A percentile compares a stretch with the other conserved stretches of the same genome.
phyloP scores from a whole-genome alignment of 2,797 vertebrate genomes.

The Enteromius afrohamiltoni region DNA sequence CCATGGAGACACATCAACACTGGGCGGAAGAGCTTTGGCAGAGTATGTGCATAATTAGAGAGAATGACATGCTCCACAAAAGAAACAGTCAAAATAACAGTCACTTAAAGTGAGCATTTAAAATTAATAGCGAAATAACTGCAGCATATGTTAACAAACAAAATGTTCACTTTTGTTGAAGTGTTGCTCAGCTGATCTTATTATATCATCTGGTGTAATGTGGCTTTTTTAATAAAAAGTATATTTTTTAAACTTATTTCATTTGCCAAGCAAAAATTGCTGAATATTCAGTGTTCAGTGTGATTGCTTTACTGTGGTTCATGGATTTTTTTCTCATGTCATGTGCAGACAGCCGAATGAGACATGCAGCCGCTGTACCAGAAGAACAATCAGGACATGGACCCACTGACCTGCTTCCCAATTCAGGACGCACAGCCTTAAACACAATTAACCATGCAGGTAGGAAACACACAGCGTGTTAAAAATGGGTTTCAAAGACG shows the following conservation, averaged over 20 bases:
- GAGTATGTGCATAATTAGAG: neutral
- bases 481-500: neutral
- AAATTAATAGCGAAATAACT: too few species aligned
- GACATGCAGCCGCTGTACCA: constrained; percentile 43
- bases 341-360: constrained; percentile 49
- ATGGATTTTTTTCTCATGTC: constrained; percentile 4
- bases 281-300: neutral
- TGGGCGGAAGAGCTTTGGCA: neutral
- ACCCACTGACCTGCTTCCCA: constrained; percentile 32
- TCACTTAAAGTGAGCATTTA: neutral
- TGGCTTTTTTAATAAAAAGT: too few species aligned
- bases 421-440: constrained; percentile 22
- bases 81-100: neutral
- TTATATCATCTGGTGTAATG: neutral
- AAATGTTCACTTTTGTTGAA: too few species aligned
- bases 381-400: constrained; percentile 43
- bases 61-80: neutral
- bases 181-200: neutral
- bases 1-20: constrained; percentile 17
- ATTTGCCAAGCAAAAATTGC: neutral
- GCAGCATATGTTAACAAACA: neutral
- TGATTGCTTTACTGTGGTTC: neutral
- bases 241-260: neutral
- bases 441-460: constrained; percentile 52
- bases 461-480: constrained; percentile 23